Base-by-base conservation (phyloP, 2,113 vertebrate species). In the Pterocles burchelli region DNA sequence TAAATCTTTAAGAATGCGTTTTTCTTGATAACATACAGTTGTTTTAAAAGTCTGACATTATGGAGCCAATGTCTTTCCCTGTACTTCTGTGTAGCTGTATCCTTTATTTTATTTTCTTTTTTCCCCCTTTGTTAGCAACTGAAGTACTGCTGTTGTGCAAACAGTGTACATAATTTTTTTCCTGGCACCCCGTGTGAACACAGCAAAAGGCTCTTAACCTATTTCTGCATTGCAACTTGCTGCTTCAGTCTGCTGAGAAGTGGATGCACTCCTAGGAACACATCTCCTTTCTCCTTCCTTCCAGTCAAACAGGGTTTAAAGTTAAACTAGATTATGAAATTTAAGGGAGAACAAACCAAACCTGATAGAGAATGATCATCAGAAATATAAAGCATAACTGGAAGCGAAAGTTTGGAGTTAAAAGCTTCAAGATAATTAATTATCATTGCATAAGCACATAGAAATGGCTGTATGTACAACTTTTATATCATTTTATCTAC, bases 351-450 rank as follows among this genome's bases (percentile, higher is more conserved):
- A 78, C 9, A 41, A 41, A 41, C 41, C 12, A 41, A 66, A 13
- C 6, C 8, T 26, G 24, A 79, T 89, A 58, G 7, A 22, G 78
- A 54, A 29, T 59, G 61, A 66, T 77, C 73, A 34, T 86, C 63
- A 84, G 76, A 75, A 55, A 62, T 48, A 77, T 13, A 43, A 84
- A 54, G 34, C 28, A 1, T 90, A 78, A 73, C 65, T 77, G 73
- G 59, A 91, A 94, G 45, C 79, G 63, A 90, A 66, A 41, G 51
- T 65, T 21, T 24, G 43, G 61, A 77, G 43, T 12, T 63, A 63
- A 83, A 73, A 55, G 20, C 51, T 74, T 88, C 2, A 13, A 76
- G 78, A 28, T 63, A 91, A 90, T 96, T 88, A 85, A 88, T 89
- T 83, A 76, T 66, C 10, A 0, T 86, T 74, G 63, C 59, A 66